Percentiles rank a stretch among this genome's conserved stretches.
Evolutionary conservation across 2,797 vertebrate genomes (phyloP).

Genomic region (Danio jaintianensis): DNA sequence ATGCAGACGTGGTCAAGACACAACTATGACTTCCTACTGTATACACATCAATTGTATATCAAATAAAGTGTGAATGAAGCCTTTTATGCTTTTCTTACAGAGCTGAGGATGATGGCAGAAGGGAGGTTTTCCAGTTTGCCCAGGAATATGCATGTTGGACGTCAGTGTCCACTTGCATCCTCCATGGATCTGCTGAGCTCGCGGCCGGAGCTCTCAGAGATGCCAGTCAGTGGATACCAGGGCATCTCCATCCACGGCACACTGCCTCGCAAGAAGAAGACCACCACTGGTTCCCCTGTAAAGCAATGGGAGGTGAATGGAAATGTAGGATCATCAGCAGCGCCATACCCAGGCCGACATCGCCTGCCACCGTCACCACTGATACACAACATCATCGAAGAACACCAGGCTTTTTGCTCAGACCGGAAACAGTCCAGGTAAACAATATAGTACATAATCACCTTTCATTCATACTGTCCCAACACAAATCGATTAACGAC

Average conservation of each 20-base stretch:
- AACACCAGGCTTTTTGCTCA: slow-evolving; percentile 73
- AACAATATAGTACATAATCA: background rate
- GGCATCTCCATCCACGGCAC: slow-evolving; percentile 93
- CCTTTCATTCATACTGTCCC: background rate
- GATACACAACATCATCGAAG: slow-evolving; percentile 81
- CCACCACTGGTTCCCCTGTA: slow-evolving; percentile 62
- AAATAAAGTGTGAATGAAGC: background rate
- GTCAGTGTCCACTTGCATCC: slow-evolving; percentile 84
- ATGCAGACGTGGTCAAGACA: no score
- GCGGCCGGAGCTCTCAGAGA: slow-evolving; percentile 75
- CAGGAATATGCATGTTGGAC: slow-evolving; percentile 83
- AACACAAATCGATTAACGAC: background rate
- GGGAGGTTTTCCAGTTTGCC: slow-evolving; percentile 93
- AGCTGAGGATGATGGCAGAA: slow-evolving; percentile 92
- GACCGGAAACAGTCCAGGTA: slow-evolving; percentile 77
- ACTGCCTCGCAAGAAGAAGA: slow-evolving; percentile 91
- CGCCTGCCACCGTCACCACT: slow-evolving; percentile 75
- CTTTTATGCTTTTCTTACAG: slow-evolving; percentile 69
- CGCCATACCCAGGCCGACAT: slow-evolving; percentile 67
- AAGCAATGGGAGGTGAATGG: slow-evolving; percentile 75
- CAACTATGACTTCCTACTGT: no score
- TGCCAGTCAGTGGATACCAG: slow-evolving; percentile 76
- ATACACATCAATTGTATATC: background rate
- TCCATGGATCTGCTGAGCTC: slow-evolving; percentile 95
- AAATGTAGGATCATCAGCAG: slow-evolving; percentile 63